phyloP scores from a whole-genome alignment of 2,797 vertebrate genomes.

The Selene dorsalis region DNA sequence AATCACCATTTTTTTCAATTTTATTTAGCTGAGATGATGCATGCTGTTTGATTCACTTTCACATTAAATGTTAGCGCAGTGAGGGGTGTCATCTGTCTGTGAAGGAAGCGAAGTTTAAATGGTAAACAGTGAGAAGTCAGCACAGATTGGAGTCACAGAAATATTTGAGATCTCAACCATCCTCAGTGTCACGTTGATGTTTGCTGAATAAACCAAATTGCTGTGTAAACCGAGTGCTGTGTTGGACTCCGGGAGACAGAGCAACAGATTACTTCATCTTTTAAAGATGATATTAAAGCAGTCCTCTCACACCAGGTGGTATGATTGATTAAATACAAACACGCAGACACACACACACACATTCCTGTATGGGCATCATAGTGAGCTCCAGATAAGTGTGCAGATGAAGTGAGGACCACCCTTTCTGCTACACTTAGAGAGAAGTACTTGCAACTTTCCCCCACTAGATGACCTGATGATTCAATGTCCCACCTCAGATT shows the following conservation, averaged over 20 bases:
- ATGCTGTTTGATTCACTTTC: background rate
- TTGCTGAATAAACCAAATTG: slow-evolving; percentile 33
- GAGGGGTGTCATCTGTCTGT: slow-evolving; percentile 7
- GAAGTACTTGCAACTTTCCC: too few relatives aligned
- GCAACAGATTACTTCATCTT: slow-evolving; percentile 29
- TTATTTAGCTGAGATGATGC: background rate
- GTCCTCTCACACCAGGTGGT: background rate
- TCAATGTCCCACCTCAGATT: too few relatives aligned
- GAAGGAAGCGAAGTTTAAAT: slow-evolving; percentile 1
- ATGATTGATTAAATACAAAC: slow-evolving; percentile 19
- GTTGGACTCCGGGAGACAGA: slow-evolving; percentile 11
- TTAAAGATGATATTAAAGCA: slow-evolving; percentile 14
- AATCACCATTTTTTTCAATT: background rate
- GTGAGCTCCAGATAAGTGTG: too few relatives aligned
- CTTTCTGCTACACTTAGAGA: too few relatives aligned
- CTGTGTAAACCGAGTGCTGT: slow-evolving; percentile 15
- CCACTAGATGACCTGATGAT: too few relatives aligned
- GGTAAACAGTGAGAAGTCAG: slow-evolving; percentile 1
- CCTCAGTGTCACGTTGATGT: slow-evolving; percentile 4
- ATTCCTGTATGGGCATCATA: too few relatives aligned
- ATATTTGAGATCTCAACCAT: slow-evolving; percentile 25
- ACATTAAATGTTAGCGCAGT: background rate
- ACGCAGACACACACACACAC: background rate
- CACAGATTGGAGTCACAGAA: slow-evolving; percentile 17
- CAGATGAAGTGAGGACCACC: too few relatives aligned